These are phyloP conservation scores for Acomys russatus DNA, from an alignment of 2,797 vertebrate genomes.

Conservation along the genomic window DNA sequence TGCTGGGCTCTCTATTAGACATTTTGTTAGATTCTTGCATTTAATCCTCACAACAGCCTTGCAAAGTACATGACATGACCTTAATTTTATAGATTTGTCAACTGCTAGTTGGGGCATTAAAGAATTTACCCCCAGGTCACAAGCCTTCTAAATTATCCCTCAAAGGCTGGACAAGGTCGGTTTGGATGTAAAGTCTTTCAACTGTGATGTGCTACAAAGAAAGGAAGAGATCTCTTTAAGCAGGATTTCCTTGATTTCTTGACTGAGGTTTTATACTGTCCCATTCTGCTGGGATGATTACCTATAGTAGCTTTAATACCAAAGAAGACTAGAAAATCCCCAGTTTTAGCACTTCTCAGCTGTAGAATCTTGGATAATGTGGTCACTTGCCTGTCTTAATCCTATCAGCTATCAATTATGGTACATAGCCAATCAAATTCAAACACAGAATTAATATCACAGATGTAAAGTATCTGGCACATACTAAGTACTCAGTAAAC, in stretches of 20 bases:
- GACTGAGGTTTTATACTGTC: background rate
- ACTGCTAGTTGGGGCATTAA: background rate
- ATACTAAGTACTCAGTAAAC: slow-evolving; percentile 21
- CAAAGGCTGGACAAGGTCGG: background rate
- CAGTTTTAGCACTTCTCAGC: background rate
- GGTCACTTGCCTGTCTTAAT: background rate
- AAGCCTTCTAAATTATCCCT: slow-evolving; percentile 38
- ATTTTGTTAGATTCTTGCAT: slow-evolving; percentile 53
- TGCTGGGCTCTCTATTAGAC: slow-evolving; percentile 1
- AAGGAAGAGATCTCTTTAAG: slow-evolving; percentile 20
- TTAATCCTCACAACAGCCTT: slow-evolving; percentile 53
- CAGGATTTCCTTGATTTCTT: background rate
- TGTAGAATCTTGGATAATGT: slow-evolving; percentile 11
- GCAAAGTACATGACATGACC: slow-evolving; percentile 39
- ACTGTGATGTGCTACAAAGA: background rate
- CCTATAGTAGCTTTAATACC: background rate
- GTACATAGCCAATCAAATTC: background rate
- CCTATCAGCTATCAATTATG: background rate
- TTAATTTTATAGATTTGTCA: slow-evolving; percentile 64
- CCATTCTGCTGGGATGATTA: background rate
- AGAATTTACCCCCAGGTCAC: slow-evolving; percentile 43
- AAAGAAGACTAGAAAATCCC: background rate
- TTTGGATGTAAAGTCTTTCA: slow-evolving; percentile 46
- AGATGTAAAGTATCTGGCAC: slow-evolving; percentile 1
- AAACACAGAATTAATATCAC: background rate